These are phyloP conservation scores for Distichodus sexfasciatus DNA, from an alignment of 2,797 vertebrate species.

Conservation along the genomic window DNA sequence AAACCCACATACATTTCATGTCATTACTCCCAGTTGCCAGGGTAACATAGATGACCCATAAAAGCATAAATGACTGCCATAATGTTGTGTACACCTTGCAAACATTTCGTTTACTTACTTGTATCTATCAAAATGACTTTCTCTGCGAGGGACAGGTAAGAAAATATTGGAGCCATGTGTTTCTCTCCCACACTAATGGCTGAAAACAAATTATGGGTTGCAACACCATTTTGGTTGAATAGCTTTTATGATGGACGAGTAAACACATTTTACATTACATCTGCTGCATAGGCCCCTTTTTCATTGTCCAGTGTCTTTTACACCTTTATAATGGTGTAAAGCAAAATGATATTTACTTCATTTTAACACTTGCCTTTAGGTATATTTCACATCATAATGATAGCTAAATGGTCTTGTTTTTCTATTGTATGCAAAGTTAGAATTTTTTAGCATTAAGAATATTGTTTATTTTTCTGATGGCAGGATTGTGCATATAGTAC, in stretches of 20 bases:
- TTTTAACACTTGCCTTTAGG: neutral
- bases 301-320: conserved; percentile 17
- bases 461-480: too few relatives aligned
- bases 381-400: neutral
- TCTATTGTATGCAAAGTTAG: too few relatives aligned
- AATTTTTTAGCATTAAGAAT: too few relatives aligned
- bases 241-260: conserved; percentile 37
- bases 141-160: neutral
- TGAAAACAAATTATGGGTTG: conserved; percentile 16
- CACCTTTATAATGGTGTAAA: conserved; percentile 21
- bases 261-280: conserved; percentile 41
- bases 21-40: neutral
- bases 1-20: neutral
- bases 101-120: conserved; percentile 9
- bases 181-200: conserved; percentile 35
- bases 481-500: too few relatives aligned
- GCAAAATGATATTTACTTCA: conserved; percentile 11
- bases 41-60: neutral
- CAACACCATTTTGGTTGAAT: conserved; percentile 22
- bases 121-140: conserved; percentile 14
- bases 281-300: conserved; percentile 1
- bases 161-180: conserved; percentile 4
- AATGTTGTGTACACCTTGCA: neutral
- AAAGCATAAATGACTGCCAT: neutral
- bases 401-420: too few relatives aligned